Percentiles rank a stretch among this genome's conserved stretches.
Conservation (phyloP, 2,888 invertebrate genomes). For the Drosophila hawaiiensis region DNA sequence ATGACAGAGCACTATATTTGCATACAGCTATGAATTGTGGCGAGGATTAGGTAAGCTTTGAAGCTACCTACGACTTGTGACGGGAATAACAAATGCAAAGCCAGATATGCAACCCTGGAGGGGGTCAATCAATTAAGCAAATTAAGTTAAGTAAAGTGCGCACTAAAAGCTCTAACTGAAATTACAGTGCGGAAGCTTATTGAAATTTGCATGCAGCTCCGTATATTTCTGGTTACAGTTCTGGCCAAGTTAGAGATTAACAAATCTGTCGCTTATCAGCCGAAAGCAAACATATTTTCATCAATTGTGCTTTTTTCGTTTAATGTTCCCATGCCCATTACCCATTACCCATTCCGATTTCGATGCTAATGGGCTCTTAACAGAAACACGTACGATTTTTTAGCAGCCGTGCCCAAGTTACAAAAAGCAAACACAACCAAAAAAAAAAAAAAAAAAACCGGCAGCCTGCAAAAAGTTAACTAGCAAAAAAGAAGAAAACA, state of each 20-base stretch:
- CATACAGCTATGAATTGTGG: conserved; percentile 18
- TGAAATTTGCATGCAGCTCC: conserved; percentile 32
- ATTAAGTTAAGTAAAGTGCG: conserved; percentile 37
- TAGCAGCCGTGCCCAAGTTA: conserved; percentile 48
- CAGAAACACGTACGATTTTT: conserved; percentile 60
- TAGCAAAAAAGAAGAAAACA: conserved; percentile 12
- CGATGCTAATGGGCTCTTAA: conserved; percentile 34
- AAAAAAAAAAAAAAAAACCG: conserved; percentile 13
- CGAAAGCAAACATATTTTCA: conserved; percentile 39
- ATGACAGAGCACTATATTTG: conserved; percentile 47
- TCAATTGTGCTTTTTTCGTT: conserved; percentile 33
- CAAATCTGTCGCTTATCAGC: conserved; percentile 53
- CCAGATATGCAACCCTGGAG: conserved; percentile 22
- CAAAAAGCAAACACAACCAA: conserved; percentile 18
- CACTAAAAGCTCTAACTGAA: conserved; percentile 15
- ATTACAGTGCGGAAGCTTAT: conserved; percentile 29
- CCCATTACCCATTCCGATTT: conserved; percentile 6
- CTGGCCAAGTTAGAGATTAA: conserved; percentile 15
- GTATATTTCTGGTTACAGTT: conserved; percentile 23
- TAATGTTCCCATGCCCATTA: conserved; percentile 22
- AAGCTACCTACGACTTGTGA: conserved; percentile 4
- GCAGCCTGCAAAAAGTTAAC: conserved; percentile 21
- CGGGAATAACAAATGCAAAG: conserved; percentile 44
- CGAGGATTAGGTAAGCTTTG: conserved; percentile 16
- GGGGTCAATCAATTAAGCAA: conserved; percentile 51